phyloP scores from a whole-genome alignment of 2,888 invertebrate genomes.

The Liodrosophila aerea region DNA sequence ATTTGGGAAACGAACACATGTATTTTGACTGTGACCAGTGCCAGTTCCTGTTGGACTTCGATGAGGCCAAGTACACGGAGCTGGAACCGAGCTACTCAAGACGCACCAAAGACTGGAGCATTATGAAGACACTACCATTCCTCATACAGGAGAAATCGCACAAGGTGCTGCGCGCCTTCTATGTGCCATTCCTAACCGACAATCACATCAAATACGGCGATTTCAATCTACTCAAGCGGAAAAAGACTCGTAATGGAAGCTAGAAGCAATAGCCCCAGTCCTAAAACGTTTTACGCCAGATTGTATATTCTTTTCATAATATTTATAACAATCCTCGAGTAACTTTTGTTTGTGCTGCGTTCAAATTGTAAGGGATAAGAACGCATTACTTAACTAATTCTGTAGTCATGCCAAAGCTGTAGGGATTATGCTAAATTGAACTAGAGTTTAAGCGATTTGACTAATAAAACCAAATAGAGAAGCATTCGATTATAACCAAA shows the following conservation, averaged over 20 bases:
- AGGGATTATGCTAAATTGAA: conserved; percentile 51
- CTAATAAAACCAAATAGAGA: conserved; percentile 33
- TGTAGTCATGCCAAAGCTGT: conserved; percentile 66
- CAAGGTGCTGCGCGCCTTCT: conserved; percentile 91
- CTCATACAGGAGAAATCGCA: conserved; percentile 89
- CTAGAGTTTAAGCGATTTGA: conserved; percentile 33
- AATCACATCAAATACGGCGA: conserved; percentile 87
- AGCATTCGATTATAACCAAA: conserved; percentile 17
- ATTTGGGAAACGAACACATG: conserved; percentile 90
- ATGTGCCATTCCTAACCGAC: conserved; percentile 89
- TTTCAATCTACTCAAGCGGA: conserved; percentile 86
- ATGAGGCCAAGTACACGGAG: conserved; percentile 86
- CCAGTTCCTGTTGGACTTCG: conserved; percentile 93
- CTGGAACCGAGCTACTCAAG: conserved; percentile 91
- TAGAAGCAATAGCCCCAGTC: conserved; percentile 23
- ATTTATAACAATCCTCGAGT: no score
- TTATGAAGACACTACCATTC: conserved; percentile 88
- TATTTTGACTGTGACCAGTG: conserved; percentile 90
- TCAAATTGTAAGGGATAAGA: conserved; percentile 24
- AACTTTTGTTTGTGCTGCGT: conserved; percentile 10
- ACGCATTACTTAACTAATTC: conserved; percentile 25
- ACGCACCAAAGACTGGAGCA: conserved; percentile 87
- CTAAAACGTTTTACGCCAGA: not conserved
- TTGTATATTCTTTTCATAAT: conserved; percentile 6
- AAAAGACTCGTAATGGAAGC: conserved; percentile 65